phyloP scores from a whole-genome alignment of 2,888 invertebrate species.

The Nomada fucata region DNA sequence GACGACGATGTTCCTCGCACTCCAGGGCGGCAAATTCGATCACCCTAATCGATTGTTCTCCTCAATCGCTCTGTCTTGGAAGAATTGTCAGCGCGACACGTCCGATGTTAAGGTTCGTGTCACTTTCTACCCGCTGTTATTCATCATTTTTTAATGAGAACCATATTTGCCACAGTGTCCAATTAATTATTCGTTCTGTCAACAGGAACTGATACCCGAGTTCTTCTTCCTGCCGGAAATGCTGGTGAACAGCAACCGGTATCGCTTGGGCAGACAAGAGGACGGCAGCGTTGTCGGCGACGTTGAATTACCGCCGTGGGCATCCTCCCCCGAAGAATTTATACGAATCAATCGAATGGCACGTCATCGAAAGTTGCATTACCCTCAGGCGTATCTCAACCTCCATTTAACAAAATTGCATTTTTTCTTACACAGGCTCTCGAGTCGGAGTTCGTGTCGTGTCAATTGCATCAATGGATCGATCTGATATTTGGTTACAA shows the following conservation, averaged over 20 bases:
- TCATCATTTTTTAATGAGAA: neutral
- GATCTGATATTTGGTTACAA: slow-evolving; percentile 99
- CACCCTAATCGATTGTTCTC: slow-evolving; percentile 98
- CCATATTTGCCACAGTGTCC: neutral
- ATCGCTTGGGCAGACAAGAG: slow-evolving; percentile 94
- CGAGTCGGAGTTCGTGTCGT: slow-evolving; percentile 99
- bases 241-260: slow-evolving; percentile 95
- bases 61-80: slow-evolving; percentile 97
- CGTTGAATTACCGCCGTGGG: slow-evolving; percentile 98
- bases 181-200: slow-evolving; percentile 62
- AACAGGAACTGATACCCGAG: slow-evolving; percentile 97
- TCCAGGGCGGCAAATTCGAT: slow-evolving; percentile 99
- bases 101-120: slow-evolving; percentile 96
- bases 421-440: slow-evolving; percentile 88
- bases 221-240: slow-evolving; percentile 99
- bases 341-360: slow-evolving; percentile 98
- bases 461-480: slow-evolving; percentile 99
- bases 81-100: slow-evolving; percentile 99
- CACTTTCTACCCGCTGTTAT: slow-evolving; percentile 2
- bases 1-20: slow-evolving; percentile 98
- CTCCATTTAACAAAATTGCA: neutral
- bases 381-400: neutral
- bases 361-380: slow-evolving; percentile 14
- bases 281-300: slow-evolving; percentile 91
- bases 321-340: slow-evolving; percentile 98